Base-by-base conservation (phyloP, 2,113 vertebrate genomes). In the Meriones unguiculatus region DNA sequence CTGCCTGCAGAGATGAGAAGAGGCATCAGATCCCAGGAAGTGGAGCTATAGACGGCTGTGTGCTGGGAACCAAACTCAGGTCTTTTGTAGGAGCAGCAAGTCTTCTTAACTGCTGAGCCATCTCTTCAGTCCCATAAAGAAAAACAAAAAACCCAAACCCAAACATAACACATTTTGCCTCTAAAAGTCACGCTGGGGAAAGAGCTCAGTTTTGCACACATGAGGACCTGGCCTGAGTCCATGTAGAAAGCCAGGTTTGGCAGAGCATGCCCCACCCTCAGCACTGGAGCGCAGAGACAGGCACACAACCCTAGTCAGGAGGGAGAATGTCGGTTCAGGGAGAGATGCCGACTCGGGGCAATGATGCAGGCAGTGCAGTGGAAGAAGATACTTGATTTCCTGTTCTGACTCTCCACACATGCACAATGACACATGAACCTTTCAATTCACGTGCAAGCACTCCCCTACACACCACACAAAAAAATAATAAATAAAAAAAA, bases 311-410 rank as follows among this genome's bases (percentile, higher is more conserved):
- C 78, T 57, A 5, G 78, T 57, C 7, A 12, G 4, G 1, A 57
- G 54, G 54, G 32, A 18, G 78, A n/a, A 57, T 10, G n/a, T 13
- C 5, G 10, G 52, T n/a, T 54, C 76, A 52, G 28, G 2, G 18
- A 81, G 78, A 81, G 32, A n/a, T 6, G 35, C 20, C 35, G 32
- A 35, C 52, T 50, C 75, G 35, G 77, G 30, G 17, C 30, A 20
- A 3, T 11, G 50, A 20, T 32, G 32, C 50, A 57, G 50, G 8
- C 2, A 11, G 17, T 5, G 32, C 5, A 5, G 9, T 6, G 1
- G 52, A 54, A 32, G 10, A 13, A 5, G 32, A 22, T 2, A 22
- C 17, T 7, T 20, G 72, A 11, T 13, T 32, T 2, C 32, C 77
- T 80, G 78, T 11, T 59, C 32, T 81, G 52, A 54, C 18, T 22